Base-by-base conservation (phyloP, 2,888 invertebrate genomes). In the Oligia strigilis region DNA sequence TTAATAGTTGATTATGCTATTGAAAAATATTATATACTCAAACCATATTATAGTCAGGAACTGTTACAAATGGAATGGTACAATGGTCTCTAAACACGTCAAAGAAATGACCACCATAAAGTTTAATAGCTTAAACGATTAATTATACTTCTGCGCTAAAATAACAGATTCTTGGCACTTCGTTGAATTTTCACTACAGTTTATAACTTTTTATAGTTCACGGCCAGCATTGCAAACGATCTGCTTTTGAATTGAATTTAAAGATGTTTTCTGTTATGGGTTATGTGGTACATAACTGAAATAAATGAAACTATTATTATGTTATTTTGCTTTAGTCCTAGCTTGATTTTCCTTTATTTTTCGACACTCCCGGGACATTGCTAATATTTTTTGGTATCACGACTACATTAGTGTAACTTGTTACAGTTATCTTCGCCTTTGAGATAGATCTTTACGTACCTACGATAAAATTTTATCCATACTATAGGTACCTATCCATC, bases 101-200 rank as follows among this genome's bases (percentile, higher is more conserved):
- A 36, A 46, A 17, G 23, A 64, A 60, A 69, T 69, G 36, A 29
- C 49, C 17, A 75, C 69, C 46, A 19, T 71, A 60, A 79, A 75
- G 14, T 76, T 77, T 77, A 69, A 77, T 62, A 77, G 72, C 65
- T 23, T 62, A 71, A 71, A 77, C 72, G 72, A 81, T 86, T 72
- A 77, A 81, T 77, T 71, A 81, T 43, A 71, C 62, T 78, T 72
- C 78, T 71, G 76, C 62, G 65, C 79, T 69, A 82, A 82, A 86
- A 87, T 82, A 67, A 72, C 73, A 49, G 66, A 74, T 81, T 86
- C 84, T 87, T 87, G 87, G 87, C 85, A 87, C 80, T 81, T 66
- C 23, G 43, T 46, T 58, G 49, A 76, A 72, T 80, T 77, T 86
- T 77, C 67, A n/a, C 58, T 69, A 29, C 36, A 29, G 29, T 29